Percentiles rank a stretch among this genome's conserved stretches.
Conservation (phyloP, 2,797 vertebrate species). For the Enteromius paludinosus region DNA sequence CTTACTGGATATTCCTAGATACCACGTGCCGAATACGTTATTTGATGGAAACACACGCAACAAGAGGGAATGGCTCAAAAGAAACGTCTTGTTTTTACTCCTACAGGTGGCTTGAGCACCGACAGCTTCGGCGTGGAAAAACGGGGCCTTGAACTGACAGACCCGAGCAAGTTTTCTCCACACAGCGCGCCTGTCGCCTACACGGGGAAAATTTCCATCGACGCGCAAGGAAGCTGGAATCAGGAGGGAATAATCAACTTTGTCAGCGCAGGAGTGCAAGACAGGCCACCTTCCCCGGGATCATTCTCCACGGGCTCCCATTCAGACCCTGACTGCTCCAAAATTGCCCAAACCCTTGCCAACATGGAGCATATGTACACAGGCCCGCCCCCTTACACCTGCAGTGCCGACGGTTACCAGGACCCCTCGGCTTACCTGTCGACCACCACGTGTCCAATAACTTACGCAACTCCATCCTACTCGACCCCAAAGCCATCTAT, state of each 20-base stretch:
- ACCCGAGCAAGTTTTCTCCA: slow-evolving; percentile 26
- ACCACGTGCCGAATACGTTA: background rate
- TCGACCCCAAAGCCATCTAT: slow-evolving; percentile 81
- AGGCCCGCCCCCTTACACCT: slow-evolving; percentile 81
- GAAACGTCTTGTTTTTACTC: slow-evolving; percentile 13
- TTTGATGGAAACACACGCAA: background rate
- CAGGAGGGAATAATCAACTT: slow-evolving; percentile 86
- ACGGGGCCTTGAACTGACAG: slow-evolving; percentile 25
- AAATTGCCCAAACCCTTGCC: slow-evolving; percentile 82
- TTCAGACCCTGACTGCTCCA: slow-evolving; percentile 71
- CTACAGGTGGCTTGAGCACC: slow-evolving; percentile 44
- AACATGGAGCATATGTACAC: slow-evolving; percentile 91
- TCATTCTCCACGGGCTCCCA: slow-evolving; percentile 75
- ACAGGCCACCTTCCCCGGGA: slow-evolving; percentile 68
- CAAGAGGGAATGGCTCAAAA: background rate
- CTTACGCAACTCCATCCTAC: slow-evolving; percentile 84
- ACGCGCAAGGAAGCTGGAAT: slow-evolving; percentile 82
- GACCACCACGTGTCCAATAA: slow-evolving; percentile 79
- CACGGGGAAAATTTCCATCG: slow-evolving; percentile 89
- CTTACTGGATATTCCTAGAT: background rate
- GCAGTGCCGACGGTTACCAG: slow-evolving; percentile 86
- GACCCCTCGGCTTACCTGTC: slow-evolving; percentile 83
- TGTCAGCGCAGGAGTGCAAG: slow-evolving; percentile 78
- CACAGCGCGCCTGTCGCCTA: slow-evolving; percentile 84
- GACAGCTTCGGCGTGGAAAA: slow-evolving; percentile 36